These are phyloP conservation scores for Hippocampus kuda DNA, from an alignment of 2,797 vertebrate species.

Conservation along the genomic window DNA sequence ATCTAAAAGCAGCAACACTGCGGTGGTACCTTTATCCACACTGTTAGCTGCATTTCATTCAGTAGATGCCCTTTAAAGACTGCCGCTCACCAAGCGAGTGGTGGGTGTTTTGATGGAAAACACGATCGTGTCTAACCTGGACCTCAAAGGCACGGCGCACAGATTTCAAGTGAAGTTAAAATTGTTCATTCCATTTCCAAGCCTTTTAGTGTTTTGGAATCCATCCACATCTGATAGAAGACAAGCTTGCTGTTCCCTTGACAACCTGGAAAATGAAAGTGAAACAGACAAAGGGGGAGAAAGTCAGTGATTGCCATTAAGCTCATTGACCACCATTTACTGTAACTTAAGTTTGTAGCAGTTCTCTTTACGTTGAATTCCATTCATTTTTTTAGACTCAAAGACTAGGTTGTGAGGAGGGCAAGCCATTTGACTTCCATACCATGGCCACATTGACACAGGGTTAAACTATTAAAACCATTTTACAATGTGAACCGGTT, in stretches of 20 bases:
- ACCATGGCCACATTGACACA: not conserved
- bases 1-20: not conserved
- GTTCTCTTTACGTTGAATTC: not conserved
- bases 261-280: not conserved
- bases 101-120: not conserved
- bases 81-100: not conserved
- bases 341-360: not conserved
- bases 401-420: too few species aligned
- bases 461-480: not conserved
- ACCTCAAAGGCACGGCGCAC: not conserved
- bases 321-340: not conserved
- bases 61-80: not conserved
- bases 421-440: not conserved
- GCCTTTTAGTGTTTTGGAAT: not conserved
- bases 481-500: not conserved
- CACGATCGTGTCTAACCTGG: not conserved
- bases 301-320: not conserved
- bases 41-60: not conserved
- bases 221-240: not conserved
- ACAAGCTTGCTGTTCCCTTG: not conserved
- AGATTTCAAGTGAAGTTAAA: not conserved
- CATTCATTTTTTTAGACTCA: too few species aligned
- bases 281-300: not conserved
- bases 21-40: not conserved
- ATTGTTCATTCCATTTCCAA: not conserved